Conservation (phyloP, 2,888 invertebrate species). For the Cephus nigrinus region DNA sequence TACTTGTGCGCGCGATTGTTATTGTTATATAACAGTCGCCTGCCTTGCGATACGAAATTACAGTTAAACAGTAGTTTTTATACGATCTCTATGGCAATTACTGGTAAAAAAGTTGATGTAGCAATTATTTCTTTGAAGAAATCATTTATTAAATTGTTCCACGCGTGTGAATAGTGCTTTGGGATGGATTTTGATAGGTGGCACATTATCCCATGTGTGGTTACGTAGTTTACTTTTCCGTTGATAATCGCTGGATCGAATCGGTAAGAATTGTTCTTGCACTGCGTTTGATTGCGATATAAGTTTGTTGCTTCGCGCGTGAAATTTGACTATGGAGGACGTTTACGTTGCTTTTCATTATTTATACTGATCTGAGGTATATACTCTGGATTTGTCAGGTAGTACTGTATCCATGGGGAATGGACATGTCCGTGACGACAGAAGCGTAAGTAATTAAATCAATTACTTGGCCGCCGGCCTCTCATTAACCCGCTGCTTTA, state of each 20-base stretch:
- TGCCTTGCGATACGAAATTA: background rate
- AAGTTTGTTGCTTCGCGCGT: background rate
- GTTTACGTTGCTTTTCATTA: background rate
- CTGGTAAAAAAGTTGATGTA: background rate
- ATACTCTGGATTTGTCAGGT: background rate
- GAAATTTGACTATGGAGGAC: background rate
- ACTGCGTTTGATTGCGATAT: background rate
- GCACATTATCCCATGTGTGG: background rate
- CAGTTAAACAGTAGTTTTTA: background rate
- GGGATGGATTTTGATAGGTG: background rate
- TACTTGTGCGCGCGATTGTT: background rate
- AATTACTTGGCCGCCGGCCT: slow-evolving; percentile 14
- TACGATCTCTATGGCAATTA: background rate
- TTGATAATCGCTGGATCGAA: background rate
- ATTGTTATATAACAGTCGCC: background rate
- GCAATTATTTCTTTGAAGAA: too few relatives aligned
- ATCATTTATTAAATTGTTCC: too few relatives aligned
- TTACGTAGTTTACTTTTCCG: background rate
- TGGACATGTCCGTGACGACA: slow-evolving; percentile 6
- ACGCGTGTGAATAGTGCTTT: background rate
- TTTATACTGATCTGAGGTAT: background rate
- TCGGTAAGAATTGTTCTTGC: background rate
- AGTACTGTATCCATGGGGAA: background rate
- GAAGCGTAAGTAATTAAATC: slow-evolving; percentile 18
- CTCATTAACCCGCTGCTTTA: slow-evolving; percentile 21